Evolutionary conservation across 2,797 vertebrate species (phyloP).

Genomic region (Ispidina lecontei): DNA sequence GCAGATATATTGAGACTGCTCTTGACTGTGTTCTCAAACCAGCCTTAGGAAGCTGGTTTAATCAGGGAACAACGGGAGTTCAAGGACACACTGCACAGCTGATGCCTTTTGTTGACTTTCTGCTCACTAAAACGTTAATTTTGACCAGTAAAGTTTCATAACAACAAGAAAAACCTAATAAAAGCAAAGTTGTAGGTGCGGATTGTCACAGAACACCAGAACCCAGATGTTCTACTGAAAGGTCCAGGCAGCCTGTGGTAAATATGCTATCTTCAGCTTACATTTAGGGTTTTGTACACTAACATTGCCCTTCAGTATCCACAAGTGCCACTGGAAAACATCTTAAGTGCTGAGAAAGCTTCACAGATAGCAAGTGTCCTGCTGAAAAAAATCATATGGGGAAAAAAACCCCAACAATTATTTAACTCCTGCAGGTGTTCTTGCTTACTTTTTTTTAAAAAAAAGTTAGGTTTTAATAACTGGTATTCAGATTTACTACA

Average conservation of each 20-base stretch:
- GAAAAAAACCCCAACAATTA: not conserved
- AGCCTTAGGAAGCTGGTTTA: not conserved
- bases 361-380: not conserved
- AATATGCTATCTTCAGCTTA: not conserved
- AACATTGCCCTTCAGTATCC: not conserved
- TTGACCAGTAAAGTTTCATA: not conserved
- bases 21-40: not conserved
- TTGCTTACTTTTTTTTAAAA: not conserved
- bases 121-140: not conserved
- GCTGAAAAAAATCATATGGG: not conserved
- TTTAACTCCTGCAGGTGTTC: not conserved
- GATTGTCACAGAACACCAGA: not conserved
- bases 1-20: not conserved
- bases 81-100: not conserved
- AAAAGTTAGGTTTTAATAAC: not conserved
- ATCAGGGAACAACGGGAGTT: not conserved
- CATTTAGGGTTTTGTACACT: not conserved
- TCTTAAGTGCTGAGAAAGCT: constrained; percentile 11
- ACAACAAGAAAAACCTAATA: not conserved
- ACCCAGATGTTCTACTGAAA: not conserved
- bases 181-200: not conserved
- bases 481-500: not conserved
- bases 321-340: not conserved
- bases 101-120: not conserved
- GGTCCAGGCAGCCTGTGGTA: not conserved